A percentile compares a stretch with the other conserved stretches of the same genome.
phyloP scores from a whole-genome alignment of 1,140 invertebrate genomes.

The Drosophila lowei region DNA sequence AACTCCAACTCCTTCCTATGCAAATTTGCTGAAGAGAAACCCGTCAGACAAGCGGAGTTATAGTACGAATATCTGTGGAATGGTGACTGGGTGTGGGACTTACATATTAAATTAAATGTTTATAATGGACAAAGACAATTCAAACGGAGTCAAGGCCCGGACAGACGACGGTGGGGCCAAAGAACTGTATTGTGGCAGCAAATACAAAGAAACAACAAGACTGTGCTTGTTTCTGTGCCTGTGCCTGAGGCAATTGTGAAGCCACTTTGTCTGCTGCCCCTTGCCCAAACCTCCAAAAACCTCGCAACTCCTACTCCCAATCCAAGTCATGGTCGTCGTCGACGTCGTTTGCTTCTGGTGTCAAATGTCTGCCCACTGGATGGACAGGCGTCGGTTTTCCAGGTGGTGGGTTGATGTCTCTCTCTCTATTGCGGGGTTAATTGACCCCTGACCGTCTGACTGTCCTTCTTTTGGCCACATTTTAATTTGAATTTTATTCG shows the following conservation, averaged over 20 bases:
- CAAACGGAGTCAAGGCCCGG: slow-evolving; percentile 70
- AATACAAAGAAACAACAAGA: slow-evolving; percentile 42
- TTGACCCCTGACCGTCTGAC: slow-evolving; percentile 26
- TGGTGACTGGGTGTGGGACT: slow-evolving; percentile 17
- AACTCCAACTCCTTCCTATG: slow-evolving; percentile 37
- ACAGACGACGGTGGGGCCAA: slow-evolving; percentile 26
- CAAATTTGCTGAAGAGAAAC: slow-evolving; percentile 23
- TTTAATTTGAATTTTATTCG: slow-evolving; percentile 70
- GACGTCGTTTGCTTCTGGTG: slow-evolving; percentile 37
- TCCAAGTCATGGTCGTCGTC: not conserved
- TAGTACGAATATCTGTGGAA: not conserved
- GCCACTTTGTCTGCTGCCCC: slow-evolving; percentile 27
- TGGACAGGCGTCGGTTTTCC: slow-evolving; percentile 11
- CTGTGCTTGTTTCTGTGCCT: not conserved
- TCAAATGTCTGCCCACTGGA: slow-evolving; percentile 62
- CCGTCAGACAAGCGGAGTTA: slow-evolving; percentile 31
- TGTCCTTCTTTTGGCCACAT: not conserved
- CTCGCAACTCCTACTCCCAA: not conserved
- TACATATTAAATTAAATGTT: slow-evolving; percentile 69
- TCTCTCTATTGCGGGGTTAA: slow-evolving; percentile 24
- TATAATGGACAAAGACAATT: slow-evolving; percentile 62
- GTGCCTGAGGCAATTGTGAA: slow-evolving; percentile 48
- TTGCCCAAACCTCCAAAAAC: not conserved
- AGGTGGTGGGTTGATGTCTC: slow-evolving; percentile 17
- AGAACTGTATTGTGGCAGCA: slow-evolving; percentile 41